Conservation (phyloP, 1,140 invertebrate genomes). For the Pogonomyrmex barbatus region DNA sequence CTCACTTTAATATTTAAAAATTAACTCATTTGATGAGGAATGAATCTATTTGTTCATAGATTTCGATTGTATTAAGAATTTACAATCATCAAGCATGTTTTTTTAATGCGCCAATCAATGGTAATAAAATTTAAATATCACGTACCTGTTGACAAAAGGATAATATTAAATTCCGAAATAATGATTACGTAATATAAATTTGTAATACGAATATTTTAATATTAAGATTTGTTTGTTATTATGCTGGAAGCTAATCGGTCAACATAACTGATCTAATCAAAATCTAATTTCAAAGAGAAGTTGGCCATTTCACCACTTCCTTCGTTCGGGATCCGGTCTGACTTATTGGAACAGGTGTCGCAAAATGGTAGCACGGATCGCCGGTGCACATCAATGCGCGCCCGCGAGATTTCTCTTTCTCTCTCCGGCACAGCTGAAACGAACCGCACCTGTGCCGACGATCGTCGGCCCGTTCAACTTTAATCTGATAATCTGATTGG, state of each 20-base stretch:
- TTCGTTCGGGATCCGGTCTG: background rate
- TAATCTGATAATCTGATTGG: constrained; percentile 85
- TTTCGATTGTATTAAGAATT: background rate
- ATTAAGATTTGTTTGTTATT: background rate
- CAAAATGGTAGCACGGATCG: constrained; percentile 26
- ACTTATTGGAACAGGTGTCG: constrained; percentile 57
- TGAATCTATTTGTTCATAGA: background rate
- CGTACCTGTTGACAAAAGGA: background rate
- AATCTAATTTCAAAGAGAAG: background rate
- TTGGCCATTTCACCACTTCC: background rate
- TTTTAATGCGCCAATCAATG: background rate
- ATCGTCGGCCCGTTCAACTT: constrained; percentile 75
- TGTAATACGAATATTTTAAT: background rate
- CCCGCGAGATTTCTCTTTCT: constrained; percentile 32
- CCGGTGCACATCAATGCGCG: constrained; percentile 17
- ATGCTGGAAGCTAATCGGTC: background rate
- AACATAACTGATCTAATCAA: constrained; percentile 17
- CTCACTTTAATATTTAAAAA: background rate
- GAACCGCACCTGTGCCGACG: constrained; percentile 73
- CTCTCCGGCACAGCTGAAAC: constrained; percentile 30
- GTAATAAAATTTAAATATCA: background rate
- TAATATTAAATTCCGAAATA: background rate
- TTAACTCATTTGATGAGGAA: constrained; percentile 39
- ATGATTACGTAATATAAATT: background rate
- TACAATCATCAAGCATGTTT: background rate